Base-by-base conservation (phyloP, 2,888 invertebrate genomes). In the Drosophila setosimentum region DNA sequence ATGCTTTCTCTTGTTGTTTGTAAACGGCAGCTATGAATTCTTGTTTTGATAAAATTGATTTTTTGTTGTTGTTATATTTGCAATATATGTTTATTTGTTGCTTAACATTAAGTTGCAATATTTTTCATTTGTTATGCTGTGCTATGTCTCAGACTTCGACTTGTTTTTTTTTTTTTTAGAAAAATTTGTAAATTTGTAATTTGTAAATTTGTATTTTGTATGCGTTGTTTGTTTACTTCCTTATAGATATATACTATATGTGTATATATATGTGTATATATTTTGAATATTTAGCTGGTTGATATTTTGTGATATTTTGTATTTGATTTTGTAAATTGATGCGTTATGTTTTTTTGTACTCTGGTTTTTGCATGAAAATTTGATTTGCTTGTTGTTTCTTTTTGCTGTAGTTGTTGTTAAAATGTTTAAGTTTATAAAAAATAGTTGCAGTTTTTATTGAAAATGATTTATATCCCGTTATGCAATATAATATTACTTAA, bases 181-280 rank as follows among this genome's bases (percentile, higher is more conserved):
- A 78, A 78, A 78, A 76, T 82, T 81, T 83, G 83, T 89, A 91
- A 91, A 84, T 91, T 91, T 90, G 87, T 88, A 84, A 80, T 91
- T 87, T 84, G 86, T 83, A 78, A 78, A 78, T 79, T 88, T 88
- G 87, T 88, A 85, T 85, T 82, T 82, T 82, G 87, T 90, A 80
- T 89, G 86, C 81, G 87, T 86, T 86, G 80, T 80, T 84, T 70
- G 24, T 45, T 45, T 21, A 21, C 6, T 42, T 40, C 40, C 40
- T 42, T 73, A 50, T 69, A 64, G 66, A 54, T 55, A 63, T 37
- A 55, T 55, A 65, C 57, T 68, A 57, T 51, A 63, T 54, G 10
- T 40, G 7, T 73, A 50, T 69, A 65, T 70, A 59, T 62, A 49
- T 58, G 45, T 63, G 35, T 53, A 53, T 78, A 62, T 76, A 53